phyloP scores from a whole-genome alignment of 2,113 vertebrate species.

The Microcebus ravelobensis region DNA sequence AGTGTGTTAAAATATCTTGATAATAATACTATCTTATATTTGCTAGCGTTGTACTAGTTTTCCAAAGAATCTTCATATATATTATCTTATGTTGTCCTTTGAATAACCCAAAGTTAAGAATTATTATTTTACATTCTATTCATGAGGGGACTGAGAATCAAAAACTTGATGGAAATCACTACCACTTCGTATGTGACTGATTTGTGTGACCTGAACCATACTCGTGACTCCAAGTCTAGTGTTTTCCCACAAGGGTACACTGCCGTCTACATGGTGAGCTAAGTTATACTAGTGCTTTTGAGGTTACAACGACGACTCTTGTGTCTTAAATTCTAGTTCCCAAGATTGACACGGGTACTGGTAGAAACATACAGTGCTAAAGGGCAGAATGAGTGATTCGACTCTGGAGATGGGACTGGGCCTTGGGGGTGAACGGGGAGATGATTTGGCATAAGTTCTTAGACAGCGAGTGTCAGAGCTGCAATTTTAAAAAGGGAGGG shows the following conservation, averaged over 20 bases:
- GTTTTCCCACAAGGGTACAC: background rate
- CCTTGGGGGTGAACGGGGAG: background rate
- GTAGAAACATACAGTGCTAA: background rate
- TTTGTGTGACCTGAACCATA: accelerated
- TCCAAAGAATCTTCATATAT: background rate
- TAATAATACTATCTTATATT: background rate
- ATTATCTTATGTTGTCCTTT: background rate
- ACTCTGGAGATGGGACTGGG: background rate
- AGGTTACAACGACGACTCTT: background rate
- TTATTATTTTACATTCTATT: conserved; percentile 21
- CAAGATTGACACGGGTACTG: background rate
- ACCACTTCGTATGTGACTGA: background rate
- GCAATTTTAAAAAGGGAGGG: background rate
- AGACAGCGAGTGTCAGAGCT: background rate
- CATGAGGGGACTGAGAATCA: background rate
- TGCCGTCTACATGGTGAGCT: background rate
- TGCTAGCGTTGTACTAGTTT: background rate
- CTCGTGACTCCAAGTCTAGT: background rate
- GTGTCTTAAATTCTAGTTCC: background rate
- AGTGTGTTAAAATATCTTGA: background rate
- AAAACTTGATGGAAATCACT: background rate
- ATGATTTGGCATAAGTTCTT: background rate
- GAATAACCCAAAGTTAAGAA: background rate
- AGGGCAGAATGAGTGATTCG: background rate
- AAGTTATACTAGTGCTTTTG: background rate